Conservation (phyloP, 2,888 invertebrate species). For the Nymphalis c-album region DNA sequence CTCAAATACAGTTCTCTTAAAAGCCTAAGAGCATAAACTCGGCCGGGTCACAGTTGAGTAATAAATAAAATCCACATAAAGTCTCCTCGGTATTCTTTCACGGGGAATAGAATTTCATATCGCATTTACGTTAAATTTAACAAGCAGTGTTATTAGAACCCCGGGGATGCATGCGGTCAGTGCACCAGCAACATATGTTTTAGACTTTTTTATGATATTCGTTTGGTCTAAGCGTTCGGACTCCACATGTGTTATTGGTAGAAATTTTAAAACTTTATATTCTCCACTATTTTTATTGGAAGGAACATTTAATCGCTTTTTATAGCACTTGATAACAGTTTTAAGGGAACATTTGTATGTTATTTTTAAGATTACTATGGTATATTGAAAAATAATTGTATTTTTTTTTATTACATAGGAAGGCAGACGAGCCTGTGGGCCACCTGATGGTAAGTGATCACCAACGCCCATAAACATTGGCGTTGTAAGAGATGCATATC, state of each 20-base stretch:
- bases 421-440: too few relatives aligned
- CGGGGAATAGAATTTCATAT: conserved; percentile 22
- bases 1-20: background rate
- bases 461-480: too few relatives aligned
- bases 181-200: conserved; percentile 62
- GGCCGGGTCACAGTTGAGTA: background rate
- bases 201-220: conserved; percentile 68
- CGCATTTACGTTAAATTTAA: conserved; percentile 32
- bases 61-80: conserved; percentile 3
- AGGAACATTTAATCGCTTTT: background rate
- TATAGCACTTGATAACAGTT: background rate
- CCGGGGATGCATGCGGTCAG: conserved; percentile 42
- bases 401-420: too few relatives aligned
- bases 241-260: conserved; percentile 26
- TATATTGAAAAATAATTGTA: too few relatives aligned
- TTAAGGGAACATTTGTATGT: too few relatives aligned
- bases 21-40: background rate
- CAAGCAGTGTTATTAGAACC: conserved; percentile 43
- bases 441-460: too few relatives aligned
- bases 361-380: too few relatives aligned
- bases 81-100: conserved; percentile 8
- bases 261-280: conserved; percentile 38
- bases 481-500: too few relatives aligned
- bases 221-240: conserved; percentile 41
- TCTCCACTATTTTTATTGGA: conserved; percentile 31